Percentiles rank a stretch among this genome's conserved stretches.
Conservation (phyloP, 1,140 invertebrate species). For the Anoplolepis gracilipes region DNA sequence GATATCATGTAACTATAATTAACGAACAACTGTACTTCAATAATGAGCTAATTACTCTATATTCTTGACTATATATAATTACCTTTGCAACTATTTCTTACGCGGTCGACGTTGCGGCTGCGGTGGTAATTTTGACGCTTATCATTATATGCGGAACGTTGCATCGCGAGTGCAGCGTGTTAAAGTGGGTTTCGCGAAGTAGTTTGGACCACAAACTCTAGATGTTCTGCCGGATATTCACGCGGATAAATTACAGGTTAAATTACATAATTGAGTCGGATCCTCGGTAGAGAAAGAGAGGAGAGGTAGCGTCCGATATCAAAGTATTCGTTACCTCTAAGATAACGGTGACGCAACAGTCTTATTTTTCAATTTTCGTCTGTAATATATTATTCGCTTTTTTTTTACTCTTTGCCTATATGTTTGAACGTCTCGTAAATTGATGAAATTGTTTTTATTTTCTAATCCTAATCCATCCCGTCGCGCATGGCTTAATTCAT, state of each 20-base stretch:
- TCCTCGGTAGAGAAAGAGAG: not conserved
- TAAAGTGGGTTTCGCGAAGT: constrained; percentile 52
- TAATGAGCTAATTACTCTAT: constrained; percentile 10
- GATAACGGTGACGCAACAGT: not conserved
- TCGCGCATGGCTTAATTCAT: not conserved
- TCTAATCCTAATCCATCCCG: not conserved
- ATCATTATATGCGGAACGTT: constrained; percentile 56
- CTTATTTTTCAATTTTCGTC: not conserved
- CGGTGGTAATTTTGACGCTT: constrained; percentile 52
- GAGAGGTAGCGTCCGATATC: constrained; percentile 2
- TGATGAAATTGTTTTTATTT: not conserved
- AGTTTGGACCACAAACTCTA: constrained; percentile 54
- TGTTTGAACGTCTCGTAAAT: too few species aligned
- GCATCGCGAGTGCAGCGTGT: constrained; percentile 51
- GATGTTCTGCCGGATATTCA: constrained; percentile 46
- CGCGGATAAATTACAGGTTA: constrained; percentile 52
- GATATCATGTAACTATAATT: not conserved
- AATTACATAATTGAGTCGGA: constrained; percentile 51
- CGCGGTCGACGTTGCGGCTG: constrained; percentile 11
- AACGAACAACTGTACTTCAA: not conserved
- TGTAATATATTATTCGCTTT: too few species aligned
- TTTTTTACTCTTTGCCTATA: too few species aligned
- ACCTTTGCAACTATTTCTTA: constrained; percentile 44
- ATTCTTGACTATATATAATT: constrained; percentile 23
- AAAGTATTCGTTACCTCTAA: not conserved